These are phyloP conservation scores for Falco novaeseelandiae DNA, from an alignment of 2,797 vertebrate species.

Conservation along the genomic window DNA sequence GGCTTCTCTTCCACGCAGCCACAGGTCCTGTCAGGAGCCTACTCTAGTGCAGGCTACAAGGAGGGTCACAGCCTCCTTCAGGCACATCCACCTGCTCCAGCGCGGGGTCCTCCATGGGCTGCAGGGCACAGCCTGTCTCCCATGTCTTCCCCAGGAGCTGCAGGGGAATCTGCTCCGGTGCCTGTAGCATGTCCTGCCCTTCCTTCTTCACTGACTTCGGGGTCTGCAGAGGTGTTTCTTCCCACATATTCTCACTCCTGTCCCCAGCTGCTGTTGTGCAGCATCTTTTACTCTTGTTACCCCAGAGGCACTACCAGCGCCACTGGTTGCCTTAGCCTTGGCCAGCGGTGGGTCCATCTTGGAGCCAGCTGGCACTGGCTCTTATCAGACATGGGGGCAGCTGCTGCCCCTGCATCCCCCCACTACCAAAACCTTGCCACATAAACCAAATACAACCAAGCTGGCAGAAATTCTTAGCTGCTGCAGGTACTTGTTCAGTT, in stretches of 20 bases:
- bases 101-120: fast-evolving
- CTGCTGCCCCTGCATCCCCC: not conserved
- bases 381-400: not conserved
- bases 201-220: not conserved
- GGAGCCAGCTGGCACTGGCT: not conserved
- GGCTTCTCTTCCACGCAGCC: not conserved
- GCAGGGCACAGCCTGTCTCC: not conserved
- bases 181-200: not conserved
- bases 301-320: fast-evolving
- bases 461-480: not conserved
- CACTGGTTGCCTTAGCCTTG: not conserved
- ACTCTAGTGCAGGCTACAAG: not conserved
- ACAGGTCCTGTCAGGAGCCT: not conserved
- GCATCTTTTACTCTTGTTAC: not conserved
- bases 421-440: fast-evolving
- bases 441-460: not conserved
- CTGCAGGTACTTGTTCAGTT: not conserved
- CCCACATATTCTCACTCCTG: not conserved
- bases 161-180: fast-evolving
- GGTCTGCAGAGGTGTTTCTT: not conserved
- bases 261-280: not conserved
- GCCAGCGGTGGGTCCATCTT: fast-evolving
- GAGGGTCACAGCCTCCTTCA: fast-evolving
- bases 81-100: not conserved
- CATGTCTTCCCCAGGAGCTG: fast-evolving